phyloP scores from a whole-genome alignment of 2,113 vertebrate species.

The Hemiprocne comata region DNA sequence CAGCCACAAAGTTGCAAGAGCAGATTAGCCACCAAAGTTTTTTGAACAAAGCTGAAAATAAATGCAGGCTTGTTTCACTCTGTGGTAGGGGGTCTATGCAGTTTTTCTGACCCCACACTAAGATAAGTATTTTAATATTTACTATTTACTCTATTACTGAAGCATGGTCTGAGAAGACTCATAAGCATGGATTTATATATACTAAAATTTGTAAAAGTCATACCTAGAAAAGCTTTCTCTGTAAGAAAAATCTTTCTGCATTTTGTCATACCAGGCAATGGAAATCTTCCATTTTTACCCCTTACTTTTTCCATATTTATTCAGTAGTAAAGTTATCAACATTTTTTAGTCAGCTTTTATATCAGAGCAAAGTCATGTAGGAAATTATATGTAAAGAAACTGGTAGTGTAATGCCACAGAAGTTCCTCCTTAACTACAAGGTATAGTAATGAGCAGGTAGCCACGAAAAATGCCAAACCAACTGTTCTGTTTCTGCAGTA shows the following conservation, averaged over 20 bases:
- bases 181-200: neutral
- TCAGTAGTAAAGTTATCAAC: neutral
- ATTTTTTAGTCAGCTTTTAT: neutral
- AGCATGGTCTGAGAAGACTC: neutral
- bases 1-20: neutral
- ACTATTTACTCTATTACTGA: neutral
- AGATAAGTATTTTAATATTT: neutral
- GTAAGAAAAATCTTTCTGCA: neutral
- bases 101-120: neutral
- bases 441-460: neutral
- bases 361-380: neutral
- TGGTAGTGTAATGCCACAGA: neutral
- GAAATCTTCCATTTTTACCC: neutral
- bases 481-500: neutral
- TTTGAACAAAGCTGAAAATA: neutral
- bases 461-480: neutral
- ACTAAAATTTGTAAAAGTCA: neutral
- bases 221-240: neutral
- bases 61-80: neutral
- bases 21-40: neutral
- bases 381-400: neutral
- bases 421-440: neutral
- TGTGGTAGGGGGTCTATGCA: neutral
- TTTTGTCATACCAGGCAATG: neutral
- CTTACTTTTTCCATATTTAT: neutral